Percentiles rank a stretch among this genome's conserved stretches.
phyloP scores from a whole-genome alignment of 37 sponge, comb jelly and placozoan genomes.

The Haliclona indistincta region DNA sequence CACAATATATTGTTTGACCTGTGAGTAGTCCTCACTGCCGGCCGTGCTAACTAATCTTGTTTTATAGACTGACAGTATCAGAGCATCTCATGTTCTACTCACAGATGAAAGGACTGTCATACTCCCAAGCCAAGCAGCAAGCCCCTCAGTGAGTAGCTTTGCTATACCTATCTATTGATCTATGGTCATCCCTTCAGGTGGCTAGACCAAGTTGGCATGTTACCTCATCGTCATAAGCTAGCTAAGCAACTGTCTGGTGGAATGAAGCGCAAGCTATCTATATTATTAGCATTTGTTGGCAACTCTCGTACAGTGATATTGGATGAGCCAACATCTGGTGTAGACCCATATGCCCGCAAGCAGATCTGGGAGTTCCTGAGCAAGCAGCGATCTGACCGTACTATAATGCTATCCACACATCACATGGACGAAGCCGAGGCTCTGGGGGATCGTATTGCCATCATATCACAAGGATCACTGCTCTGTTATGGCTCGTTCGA shows the following conservation, averaged over 20 bases:
- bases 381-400: conserved; percentile 62
- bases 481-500: conserved; percentile 83
- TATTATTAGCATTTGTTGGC: conserved; percentile 88
- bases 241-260: conserved; percentile 86
- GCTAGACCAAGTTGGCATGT: conserved; percentile 61
- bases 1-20: conserved; percentile 94
- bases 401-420: conserved; percentile 96
- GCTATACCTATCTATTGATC: neutral
- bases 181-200: conserved; percentile 21
- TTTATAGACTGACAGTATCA: conserved; percentile 77
- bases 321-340: conserved; percentile 98
- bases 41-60: neutral
- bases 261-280: conserved; percentile 88
- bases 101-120: conserved; percentile 68
- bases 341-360: conserved; percentile 91
- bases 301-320: conserved; percentile 79
- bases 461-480: conserved; percentile 88
- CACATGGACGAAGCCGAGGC: conserved; percentile 99
- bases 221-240: conserved; percentile 12
- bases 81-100: conserved; percentile 94
- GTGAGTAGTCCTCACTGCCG: conserved; percentile 33
- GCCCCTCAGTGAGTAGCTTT: conserved; percentile 30
- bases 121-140: conserved; percentile 48
- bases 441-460: conserved; percentile 94
- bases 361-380: conserved; percentile 97